These are phyloP conservation scores for Dissostichus mawsoni DNA, from an alignment of 2,113 vertebrate species.

Conservation along the genomic window DNA sequence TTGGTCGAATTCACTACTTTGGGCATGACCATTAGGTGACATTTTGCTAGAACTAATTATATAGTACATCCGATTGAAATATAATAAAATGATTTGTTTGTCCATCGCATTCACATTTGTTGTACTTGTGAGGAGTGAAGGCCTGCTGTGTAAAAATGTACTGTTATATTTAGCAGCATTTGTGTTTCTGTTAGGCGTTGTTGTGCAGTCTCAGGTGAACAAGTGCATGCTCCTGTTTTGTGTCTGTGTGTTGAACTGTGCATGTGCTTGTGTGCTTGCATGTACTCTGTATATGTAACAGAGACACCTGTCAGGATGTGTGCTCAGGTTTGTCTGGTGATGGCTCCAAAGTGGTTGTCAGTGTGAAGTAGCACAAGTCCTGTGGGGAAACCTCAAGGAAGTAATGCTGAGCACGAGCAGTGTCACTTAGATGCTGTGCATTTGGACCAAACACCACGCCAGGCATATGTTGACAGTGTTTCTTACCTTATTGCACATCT, in stretches of 20 bases:
- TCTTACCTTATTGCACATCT: slow-evolving; percentile 8
- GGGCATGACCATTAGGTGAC: neutral
- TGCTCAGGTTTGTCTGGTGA: slow-evolving; percentile 74
- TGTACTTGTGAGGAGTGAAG: neutral
- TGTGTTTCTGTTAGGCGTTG: neutral
- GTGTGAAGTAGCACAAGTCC: slow-evolving; percentile 79
- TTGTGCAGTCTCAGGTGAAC: neutral
- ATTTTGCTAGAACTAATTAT: neutral
- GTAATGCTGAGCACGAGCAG: slow-evolving; percentile 69
- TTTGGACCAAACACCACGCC: slow-evolving; percentile 53
- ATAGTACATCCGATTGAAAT: neutral
- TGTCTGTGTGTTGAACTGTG: neutral
- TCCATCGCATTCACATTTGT: neutral
- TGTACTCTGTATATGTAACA: slow-evolving; percentile 47
- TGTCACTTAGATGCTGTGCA: slow-evolving; percentile 58
- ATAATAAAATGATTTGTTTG: neutral
- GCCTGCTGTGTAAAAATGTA: neutral
- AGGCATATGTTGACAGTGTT: slow-evolving; percentile 30
- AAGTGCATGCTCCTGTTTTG: slow-evolving; percentile 6
- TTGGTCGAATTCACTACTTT: neutral
- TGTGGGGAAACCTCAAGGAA: slow-evolving; percentile 67
- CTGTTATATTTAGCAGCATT: neutral
- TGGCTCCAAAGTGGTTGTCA: slow-evolving; percentile 79
- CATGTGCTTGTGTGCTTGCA: neutral
- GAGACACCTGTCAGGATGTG: slow-evolving; percentile 71